phyloP scores from a whole-genome alignment of 2,888 invertebrate genomes.

The Odontocerum albicorne region DNA sequence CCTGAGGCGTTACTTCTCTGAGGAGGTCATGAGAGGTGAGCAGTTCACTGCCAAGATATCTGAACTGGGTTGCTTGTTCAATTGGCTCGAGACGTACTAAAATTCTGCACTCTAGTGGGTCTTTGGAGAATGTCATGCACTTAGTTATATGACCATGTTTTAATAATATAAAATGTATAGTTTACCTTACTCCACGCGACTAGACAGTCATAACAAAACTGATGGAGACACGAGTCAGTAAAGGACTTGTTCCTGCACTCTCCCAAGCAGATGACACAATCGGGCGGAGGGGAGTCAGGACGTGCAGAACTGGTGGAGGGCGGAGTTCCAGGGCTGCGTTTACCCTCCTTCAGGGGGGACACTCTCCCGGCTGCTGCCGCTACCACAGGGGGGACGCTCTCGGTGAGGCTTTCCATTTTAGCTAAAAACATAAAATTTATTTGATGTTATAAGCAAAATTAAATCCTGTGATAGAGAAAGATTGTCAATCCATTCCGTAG shows the following conservation, averaged over 20 bases:
- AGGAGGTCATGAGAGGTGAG: neutral
- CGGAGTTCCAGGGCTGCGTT: neutral
- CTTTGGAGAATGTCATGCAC: no score
- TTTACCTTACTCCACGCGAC: constrained; percentile 89
- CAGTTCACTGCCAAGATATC: no score
- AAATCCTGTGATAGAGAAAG: no score
- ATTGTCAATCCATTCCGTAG: no score
- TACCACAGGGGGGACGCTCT: neutral
- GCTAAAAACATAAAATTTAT: no score
- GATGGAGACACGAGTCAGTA: constrained; percentile 90
- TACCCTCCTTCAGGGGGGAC: constrained; percentile 1
- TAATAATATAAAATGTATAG: neutral
- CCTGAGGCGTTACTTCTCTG: no score
- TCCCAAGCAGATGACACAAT: constrained; percentile 92
- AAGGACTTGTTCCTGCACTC: constrained; percentile 85
- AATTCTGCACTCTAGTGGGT: no score
- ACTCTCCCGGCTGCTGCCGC: neutral
- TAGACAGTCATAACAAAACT: constrained; percentile 92
- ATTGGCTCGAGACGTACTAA: no score
- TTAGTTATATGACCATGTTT: neutral
- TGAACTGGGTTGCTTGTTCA: no score
- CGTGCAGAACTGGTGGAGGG: constrained; percentile 3
- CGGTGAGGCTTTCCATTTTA: no score
- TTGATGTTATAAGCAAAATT: no score
- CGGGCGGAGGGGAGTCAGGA: constrained; percentile 62